A percentile compares a stretch with the other conserved stretches of the same genome.
Evolutionary conservation across 1,140 invertebrate genomes (phyloP).

Genomic region (Aphidius ervi): DNA sequence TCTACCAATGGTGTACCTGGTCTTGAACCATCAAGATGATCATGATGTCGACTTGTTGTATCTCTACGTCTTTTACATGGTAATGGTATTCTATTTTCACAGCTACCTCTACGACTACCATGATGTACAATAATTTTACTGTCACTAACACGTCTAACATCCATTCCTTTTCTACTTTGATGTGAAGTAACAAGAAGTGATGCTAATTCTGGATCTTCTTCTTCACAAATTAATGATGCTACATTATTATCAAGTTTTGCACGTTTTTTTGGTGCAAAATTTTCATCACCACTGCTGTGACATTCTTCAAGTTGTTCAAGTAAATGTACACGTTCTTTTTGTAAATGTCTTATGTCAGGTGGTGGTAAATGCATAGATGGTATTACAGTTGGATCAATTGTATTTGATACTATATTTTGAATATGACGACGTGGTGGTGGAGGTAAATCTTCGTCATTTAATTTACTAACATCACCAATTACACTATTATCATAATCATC

Average conservation of each 20-base stretch:
- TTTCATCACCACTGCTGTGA: constrained; percentile 67
- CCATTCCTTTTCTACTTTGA: constrained; percentile 53
- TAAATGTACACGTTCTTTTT: constrained; percentile 67
- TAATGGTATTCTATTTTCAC: constrained; percentile 49
- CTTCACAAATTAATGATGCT: constrained; percentile 50
- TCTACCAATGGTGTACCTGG: constrained; percentile 81
- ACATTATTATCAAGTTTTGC: constrained; percentile 54
- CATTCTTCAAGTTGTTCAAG: constrained; percentile 70
- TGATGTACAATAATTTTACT: constrained; percentile 52
- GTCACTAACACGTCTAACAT: constrained; percentile 55
- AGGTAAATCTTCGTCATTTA: constrained; percentile 38
- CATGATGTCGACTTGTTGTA: constrained; percentile 49
- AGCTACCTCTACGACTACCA: constrained; percentile 49
- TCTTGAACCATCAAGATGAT: constrained; percentile 62
- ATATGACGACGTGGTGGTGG: constrained; percentile 40
- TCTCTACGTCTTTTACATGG: constrained; percentile 49
- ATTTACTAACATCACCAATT: constrained; percentile 41
- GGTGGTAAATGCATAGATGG: constrained; percentile 47
- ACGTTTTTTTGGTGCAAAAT: constrained; percentile 63
- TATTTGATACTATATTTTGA: constrained; percentile 43
- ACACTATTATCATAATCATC: constrained; percentile 54
- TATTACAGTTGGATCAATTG: constrained; percentile 38
- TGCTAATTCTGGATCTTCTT: constrained; percentile 51
- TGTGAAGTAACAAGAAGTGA: constrained; percentile 50
- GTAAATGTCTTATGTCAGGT: constrained; percentile 63